Conservation (phyloP, 2,113 vertebrate genomes). For the Cygnus atratus region DNA sequence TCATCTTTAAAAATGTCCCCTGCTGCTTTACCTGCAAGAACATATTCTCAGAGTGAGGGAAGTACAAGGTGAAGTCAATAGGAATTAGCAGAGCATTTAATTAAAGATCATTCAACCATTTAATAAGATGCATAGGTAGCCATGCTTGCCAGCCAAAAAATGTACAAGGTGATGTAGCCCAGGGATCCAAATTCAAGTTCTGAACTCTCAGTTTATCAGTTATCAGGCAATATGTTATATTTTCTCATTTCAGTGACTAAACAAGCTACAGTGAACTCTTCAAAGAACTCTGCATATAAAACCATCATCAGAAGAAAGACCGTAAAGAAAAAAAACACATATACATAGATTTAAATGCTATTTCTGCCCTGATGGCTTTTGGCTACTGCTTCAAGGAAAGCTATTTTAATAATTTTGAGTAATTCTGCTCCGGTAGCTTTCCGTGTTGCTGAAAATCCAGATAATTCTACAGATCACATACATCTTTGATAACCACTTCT, state of each 20-base stretch:
- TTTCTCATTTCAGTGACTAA: neutral
- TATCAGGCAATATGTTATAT: neutral
- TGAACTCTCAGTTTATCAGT: neutral
- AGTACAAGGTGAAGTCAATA: neutral
- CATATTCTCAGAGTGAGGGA: neutral
- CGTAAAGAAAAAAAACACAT: neutral
- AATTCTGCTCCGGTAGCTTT: neutral
- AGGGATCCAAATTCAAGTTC: neutral
- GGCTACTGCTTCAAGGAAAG: neutral
- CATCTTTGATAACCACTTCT: neutral
- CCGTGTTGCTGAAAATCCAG: neutral
- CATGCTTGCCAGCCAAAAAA: neutral
- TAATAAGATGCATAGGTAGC: neutral
- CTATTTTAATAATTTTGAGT: neutral
- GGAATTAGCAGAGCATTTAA: neutral
- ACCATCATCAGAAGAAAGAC: neutral
- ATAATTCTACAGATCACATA: neutral
- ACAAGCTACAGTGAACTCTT: neutral
- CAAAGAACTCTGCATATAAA: neutral
- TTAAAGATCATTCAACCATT: neutral
- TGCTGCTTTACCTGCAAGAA: conserved; percentile 86
- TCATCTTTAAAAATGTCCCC: conserved; percentile 95
- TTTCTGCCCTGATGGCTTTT: neutral
- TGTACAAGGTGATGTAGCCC: neutral
- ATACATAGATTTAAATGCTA: neutral